phyloP scores from a whole-genome alignment of 2,113 vertebrate genomes.

The Typhlomys cinereus region DNA sequence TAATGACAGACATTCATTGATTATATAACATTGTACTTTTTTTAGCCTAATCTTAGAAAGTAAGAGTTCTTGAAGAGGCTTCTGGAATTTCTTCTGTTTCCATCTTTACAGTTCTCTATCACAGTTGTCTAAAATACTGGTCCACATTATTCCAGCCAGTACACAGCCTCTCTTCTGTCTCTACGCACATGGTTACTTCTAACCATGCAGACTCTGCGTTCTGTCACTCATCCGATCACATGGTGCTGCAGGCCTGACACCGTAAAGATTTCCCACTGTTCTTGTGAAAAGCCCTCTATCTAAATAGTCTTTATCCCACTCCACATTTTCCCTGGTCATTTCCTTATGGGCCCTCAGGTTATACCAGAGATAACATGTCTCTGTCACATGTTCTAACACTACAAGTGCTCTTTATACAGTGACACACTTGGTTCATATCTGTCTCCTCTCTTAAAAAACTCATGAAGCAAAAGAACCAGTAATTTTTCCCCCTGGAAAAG shows the following conservation, averaged over 20 bases:
- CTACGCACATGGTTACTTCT: background rate
- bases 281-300: background rate
- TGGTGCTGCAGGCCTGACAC: background rate
- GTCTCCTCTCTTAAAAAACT: background rate
- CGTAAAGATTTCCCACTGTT: background rate
- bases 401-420: background rate
- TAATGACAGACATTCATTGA: background rate
- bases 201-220: background rate
- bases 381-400: background rate
- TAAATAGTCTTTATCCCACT: background rate
- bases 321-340: background rate
- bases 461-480: background rate
- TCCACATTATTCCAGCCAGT: rapidly evolving
- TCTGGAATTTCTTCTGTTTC: background rate
- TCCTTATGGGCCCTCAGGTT: background rate
- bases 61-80: background rate
- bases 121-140: background rate
- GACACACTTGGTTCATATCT: background rate
- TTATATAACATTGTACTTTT: background rate
- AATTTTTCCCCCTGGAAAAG: background rate
- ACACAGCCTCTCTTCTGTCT: background rate
- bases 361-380: background rate
- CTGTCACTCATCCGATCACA: background rate
- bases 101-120: background rate
- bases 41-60: background rate